Percentiles rank a stretch among this genome's conserved stretches.
Evolutionary conservation across 2,797 vertebrate genomes (phyloP).

Genomic region (Hydrocynus forskahlii): DNA sequence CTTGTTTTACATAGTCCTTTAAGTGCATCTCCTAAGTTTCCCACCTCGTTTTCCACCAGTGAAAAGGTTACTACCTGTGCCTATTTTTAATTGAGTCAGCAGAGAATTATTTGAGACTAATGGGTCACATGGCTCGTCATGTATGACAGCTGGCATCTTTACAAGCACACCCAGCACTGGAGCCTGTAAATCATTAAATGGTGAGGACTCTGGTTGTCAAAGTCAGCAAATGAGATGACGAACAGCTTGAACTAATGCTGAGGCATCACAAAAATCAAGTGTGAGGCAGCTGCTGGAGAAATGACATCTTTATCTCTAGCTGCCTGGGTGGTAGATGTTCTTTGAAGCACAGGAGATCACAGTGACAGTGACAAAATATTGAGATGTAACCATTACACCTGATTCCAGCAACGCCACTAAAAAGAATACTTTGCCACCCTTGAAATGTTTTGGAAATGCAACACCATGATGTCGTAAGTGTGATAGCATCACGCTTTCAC

Average conservation of each 20-base stretch:
- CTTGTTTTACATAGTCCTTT: conserved; percentile 19
- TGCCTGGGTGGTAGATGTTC: background rate
- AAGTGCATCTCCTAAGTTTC: conserved; percentile 24
- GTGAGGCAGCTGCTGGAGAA: background rate
- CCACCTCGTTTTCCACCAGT: conserved; percentile 27
- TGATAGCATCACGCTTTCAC: background rate
- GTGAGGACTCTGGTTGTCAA: conserved; percentile 3
- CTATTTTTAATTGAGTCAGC: conserved; percentile 50
- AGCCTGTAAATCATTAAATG: conserved; percentile 39
- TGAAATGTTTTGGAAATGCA: conserved; percentile 12
- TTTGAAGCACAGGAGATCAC: conserved; percentile 8
- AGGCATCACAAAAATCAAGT: background rate
- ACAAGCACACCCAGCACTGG: conserved; percentile 18
- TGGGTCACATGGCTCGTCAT: conserved; percentile 36
- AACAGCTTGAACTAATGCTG: conserved; percentile 18
- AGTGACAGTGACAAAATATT: conserved; percentile 24
- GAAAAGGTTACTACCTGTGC: conserved; percentile 46
- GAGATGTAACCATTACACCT: conserved; percentile 32
- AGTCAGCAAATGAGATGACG: conserved; percentile 1
- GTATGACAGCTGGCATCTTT: conserved; percentile 34
- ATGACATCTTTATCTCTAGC: conserved; percentile 4
- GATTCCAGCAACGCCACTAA: background rate
- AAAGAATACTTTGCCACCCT: background rate
- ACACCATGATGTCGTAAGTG: background rate
- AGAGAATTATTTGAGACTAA: conserved; percentile 46